A percentile compares a stretch with the other conserved stretches of the same genome.
phyloP scores from a whole-genome alignment of 35 echinoderm and acorn worm genomes.

The Anneissia japonica region DNA sequence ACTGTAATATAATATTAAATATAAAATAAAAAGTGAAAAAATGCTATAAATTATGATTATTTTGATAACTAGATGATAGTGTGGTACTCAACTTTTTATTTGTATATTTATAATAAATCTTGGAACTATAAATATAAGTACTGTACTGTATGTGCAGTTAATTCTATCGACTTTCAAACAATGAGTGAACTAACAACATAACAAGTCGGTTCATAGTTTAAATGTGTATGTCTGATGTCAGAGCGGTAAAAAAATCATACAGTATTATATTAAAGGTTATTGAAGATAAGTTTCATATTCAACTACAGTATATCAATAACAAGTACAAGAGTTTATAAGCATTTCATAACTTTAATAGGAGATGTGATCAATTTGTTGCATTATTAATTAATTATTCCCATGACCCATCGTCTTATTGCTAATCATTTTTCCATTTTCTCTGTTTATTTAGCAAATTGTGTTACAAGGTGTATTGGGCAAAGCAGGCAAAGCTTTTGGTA shows the following conservation, averaged over 20 bases:
- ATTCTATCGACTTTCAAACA: no score
- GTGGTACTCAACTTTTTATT: no score
- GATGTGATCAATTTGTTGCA: not conserved
- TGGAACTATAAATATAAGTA: no score
- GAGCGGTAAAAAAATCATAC: not conserved
- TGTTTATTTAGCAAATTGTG: conserved; percentile 56
- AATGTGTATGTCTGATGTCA: not conserved
- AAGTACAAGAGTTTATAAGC: not conserved
- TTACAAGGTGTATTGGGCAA: conserved; percentile 75
- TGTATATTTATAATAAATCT: no score
- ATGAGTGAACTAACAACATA: no score
- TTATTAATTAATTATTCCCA: not conserved
- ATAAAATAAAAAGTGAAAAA: not conserved
- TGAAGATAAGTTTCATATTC: not conserved
- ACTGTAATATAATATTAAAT: no score
- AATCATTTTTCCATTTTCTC: not conserved
- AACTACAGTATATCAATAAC: no score
- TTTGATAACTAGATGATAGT: no score
- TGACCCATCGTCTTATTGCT: not conserved
- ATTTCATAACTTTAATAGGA: not conserved
- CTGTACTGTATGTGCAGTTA: no score
- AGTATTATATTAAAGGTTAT: not conserved
- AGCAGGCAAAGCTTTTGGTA: conserved; percentile 86
- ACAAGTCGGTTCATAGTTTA: not conserved
- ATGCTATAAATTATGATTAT: no score